Conservation (phyloP, 2,888 invertebrate genomes). For the Tridacna crocea region DNA sequence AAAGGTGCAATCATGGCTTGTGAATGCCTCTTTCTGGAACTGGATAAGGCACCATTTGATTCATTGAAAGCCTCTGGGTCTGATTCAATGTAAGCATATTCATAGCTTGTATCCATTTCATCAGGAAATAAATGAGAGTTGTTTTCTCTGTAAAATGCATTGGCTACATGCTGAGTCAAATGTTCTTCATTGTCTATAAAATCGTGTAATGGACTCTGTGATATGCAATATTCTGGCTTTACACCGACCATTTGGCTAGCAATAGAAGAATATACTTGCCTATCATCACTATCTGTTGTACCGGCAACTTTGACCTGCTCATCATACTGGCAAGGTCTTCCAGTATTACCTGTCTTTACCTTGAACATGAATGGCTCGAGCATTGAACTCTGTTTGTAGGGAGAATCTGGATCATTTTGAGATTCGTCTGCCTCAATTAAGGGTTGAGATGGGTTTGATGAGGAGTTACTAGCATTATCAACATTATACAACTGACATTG, state of each 20-base stretch:
- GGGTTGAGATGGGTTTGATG: background rate
- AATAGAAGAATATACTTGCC: background rate
- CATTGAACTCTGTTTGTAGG: background rate
- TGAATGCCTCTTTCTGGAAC: too few species aligned
- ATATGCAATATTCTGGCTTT: background rate
- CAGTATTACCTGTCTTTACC: background rate
- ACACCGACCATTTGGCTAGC: background rate
- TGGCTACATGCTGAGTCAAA: background rate
- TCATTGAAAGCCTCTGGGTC: too few species aligned
- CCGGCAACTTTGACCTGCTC: constrained; percentile 26
- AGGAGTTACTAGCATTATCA: background rate
- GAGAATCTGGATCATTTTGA: background rate
- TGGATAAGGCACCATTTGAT: too few species aligned
- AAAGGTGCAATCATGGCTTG: too few species aligned
- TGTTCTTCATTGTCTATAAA: background rate
- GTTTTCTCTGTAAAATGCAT: background rate
- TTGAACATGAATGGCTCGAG: constrained; percentile 13
- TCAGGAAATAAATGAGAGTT: too few species aligned
- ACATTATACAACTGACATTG: constrained; percentile 4
- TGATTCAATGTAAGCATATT: too few species aligned
- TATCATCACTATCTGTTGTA: background rate
- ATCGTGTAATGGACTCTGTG: background rate
- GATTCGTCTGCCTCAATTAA: background rate
- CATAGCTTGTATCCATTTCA: too few species aligned
- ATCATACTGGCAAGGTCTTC: constrained; percentile 24